Evolutionary conservation across 2,888 invertebrate species (phyloP).

Genomic region (Apotomis turbidana): DNA sequence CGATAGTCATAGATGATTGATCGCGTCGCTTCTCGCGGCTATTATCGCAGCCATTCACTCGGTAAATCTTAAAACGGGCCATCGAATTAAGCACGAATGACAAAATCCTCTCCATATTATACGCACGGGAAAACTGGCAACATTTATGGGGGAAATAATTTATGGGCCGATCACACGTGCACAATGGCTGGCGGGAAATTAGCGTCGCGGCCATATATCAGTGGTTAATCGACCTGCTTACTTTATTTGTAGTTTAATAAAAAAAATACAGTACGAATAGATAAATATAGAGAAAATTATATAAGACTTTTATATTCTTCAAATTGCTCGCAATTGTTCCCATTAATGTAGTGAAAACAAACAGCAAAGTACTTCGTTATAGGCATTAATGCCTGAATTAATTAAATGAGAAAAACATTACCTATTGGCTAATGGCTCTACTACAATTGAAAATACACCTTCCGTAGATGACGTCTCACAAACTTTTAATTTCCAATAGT

Average conservation of each 20-base stretch:
- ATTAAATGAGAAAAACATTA: too few species aligned
- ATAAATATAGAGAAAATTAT: too few species aligned
- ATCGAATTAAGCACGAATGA: conserved; percentile 50
- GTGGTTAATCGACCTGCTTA: conserved; percentile 9
- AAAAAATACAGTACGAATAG: too few species aligned
- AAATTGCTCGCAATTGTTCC: too few species aligned
- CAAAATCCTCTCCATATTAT: conserved; percentile 44
- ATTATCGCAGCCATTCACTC: conserved; percentile 61
- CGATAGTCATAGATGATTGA: conserved; percentile 66
- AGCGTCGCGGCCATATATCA: background rate
- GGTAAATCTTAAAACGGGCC: conserved; percentile 60
- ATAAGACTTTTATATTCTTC: too few species aligned
- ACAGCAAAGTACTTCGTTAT: too few species aligned
- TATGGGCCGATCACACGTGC: conserved; percentile 33
- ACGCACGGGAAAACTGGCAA: conserved; percentile 38
- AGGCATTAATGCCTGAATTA: too few species aligned
- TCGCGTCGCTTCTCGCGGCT: conserved; percentile 56
- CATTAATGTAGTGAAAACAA: too few species aligned
- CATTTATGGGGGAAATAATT: conserved; percentile 34
- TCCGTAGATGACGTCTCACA: too few species aligned
- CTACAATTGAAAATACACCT: too few species aligned
- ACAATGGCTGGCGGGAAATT: conserved; percentile 19
- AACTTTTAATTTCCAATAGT: too few species aligned
- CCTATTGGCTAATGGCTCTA: too few species aligned
- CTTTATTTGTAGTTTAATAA: background rate